Evolutionary conservation across 2,888 invertebrate species (phyloP).

Genomic region (Eubasilissa splendida): DNA sequence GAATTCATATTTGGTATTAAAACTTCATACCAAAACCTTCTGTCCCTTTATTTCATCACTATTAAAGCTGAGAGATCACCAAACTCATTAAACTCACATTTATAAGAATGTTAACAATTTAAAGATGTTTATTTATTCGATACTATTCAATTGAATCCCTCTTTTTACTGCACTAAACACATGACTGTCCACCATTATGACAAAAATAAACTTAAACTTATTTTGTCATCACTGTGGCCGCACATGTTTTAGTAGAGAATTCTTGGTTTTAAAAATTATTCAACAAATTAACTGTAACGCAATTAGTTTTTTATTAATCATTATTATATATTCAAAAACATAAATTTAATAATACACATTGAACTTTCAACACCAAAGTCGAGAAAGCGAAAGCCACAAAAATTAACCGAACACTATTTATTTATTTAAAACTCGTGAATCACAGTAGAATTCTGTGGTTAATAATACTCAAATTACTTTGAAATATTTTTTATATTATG

Average conservation of each 20-base stretch:
- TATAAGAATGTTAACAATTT: constrained; percentile 34
- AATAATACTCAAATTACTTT: constrained; percentile 24
- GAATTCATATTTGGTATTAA: constrained; percentile 54
- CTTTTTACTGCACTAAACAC: constrained; percentile 1
- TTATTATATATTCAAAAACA: constrained; percentile 53
- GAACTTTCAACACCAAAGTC: constrained; percentile 42
- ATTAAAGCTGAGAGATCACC: constrained; percentile 59
- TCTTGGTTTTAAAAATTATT: constrained; percentile 34
- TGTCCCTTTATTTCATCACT: constrained; percentile 50
- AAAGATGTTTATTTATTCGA: constrained; percentile 44
- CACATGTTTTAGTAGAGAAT: constrained; percentile 27
- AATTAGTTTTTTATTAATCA: constrained; percentile 47
- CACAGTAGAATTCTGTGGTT: constrained; percentile 52
- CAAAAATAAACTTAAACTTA: constrained; percentile 9
- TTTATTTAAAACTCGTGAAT: constrained; percentile 46
- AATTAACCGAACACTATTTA: constrained; percentile 48
- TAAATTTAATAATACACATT: constrained; percentile 54
- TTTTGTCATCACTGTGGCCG: constrained; percentile 39
- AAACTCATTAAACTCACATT: constrained; percentile 51
- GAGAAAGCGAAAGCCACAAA: constrained; percentile 48
- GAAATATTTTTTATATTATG: constrained; percentile 3
- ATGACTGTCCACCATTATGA: constrained; percentile 33
- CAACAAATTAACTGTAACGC: constrained; percentile 49
- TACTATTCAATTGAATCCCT: constrained; percentile 31
- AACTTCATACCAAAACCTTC: constrained; percentile 50